Evolutionary conservation across 2,113 vertebrate genomes (phyloP), one percentile per base, ranked within the genome.

Genomic region (Syngnathoides biaculeatus): DNA sequence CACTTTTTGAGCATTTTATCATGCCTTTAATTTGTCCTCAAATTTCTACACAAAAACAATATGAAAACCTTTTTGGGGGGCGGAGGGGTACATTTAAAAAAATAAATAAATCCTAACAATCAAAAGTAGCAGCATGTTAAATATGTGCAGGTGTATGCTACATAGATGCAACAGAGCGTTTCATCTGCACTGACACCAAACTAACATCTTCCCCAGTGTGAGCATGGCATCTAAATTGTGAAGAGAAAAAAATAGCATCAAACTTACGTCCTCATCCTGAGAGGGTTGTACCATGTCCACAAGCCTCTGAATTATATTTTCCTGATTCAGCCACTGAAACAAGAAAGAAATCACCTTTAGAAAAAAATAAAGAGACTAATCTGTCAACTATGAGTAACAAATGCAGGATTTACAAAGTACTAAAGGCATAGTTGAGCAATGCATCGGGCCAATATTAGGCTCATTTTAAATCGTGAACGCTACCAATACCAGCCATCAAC

Each of bases 211-310:
- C 27, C 14, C 24, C 26, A 56, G 5, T 56, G 53, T 27, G 14
- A 14, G 10, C 24, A 12, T 53, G 20, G 9, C n/a, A 24, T 48
- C 47, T 20, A 48, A 48, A 48, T 24, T 22, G 20, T 24, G 50
- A 10, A 11, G n/a, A 9, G 10, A 50, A 55, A 27, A 56, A 30
- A 15, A 27, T 0, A 50, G 8, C 17, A 14, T 35, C n/a, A 45
- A 71, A 94, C 97, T 95, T 90, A 99, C 97, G 86, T 99, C 97
- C 88, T 99, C 97, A 89, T 99, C 96, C 88, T 98, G 96, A 88
- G 93, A 95, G 0, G 96, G 94, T 72, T 98, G 97, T 42, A 99
- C 94, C 68, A 98, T 95, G 80, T 98, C 96, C 80, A 99, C 95
- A 68, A 99, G 93, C 67, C 95, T 91, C 89, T 98, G 95, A 84